phyloP scores from a whole-genome alignment of 2,888 invertebrate genomes.

The Ochropleura leucogaster region DNA sequence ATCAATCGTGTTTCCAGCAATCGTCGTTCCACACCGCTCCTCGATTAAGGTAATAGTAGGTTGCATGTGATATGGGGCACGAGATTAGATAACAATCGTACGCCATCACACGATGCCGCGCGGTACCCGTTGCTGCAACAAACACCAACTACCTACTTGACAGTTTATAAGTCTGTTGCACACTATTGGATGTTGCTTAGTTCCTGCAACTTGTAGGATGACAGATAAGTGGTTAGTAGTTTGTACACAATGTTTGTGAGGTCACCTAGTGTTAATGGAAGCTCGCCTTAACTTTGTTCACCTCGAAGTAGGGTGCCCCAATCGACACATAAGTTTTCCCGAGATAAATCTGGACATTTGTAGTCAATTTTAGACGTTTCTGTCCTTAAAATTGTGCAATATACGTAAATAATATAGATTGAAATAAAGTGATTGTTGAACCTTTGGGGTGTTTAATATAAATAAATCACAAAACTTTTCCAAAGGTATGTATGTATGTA shows the following conservation, averaged over 20 bases:
- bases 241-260: conserved; percentile 3
- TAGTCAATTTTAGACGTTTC: neutral
- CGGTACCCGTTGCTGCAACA: conserved; percentile 14
- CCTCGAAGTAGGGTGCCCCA: neutral
- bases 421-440: no score
- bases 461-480: no score
- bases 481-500: no score
- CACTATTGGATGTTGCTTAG: conserved; percentile 9
- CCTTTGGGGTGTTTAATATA: no score
- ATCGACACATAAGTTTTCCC: neutral
- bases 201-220: neutral
- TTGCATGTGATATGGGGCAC: conserved; percentile 45
- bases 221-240: neutral
- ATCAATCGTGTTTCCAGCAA: conserved; percentile 13
- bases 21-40: conserved; percentile 13
- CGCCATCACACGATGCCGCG: conserved; percentile 1
- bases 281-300: neutral
- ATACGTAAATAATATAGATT: no score
- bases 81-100: conserved; percentile 44
- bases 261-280: conserved; percentile 6
- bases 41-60: conserved; percentile 30
- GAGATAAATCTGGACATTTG: neutral
- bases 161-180: conserved; percentile 18
- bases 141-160: conserved; percentile 13
- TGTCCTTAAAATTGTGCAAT: neutral